Evolutionary conservation across 2,888 invertebrate species (phyloP).

Genomic region (Strigamia maritima): DNA sequence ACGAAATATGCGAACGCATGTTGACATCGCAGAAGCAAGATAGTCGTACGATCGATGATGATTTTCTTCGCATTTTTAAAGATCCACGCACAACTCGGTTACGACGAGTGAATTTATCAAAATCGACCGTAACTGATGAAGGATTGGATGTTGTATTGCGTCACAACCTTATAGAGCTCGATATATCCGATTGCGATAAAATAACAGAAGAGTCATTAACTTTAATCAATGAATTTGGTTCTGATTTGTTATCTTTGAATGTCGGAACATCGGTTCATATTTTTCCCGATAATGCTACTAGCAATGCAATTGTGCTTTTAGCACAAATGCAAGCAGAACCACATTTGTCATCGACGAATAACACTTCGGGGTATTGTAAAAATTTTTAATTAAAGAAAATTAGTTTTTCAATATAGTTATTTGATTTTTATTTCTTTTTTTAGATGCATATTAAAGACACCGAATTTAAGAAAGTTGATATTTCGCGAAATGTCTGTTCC

Average conservation of each 20-base stretch:
- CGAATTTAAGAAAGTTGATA: slow-evolving; percentile 61
- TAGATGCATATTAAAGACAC: slow-evolving; percentile 56
- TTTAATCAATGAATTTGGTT: slow-evolving; percentile 66
- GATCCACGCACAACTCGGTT: slow-evolving; percentile 67
- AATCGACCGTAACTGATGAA: slow-evolving; percentile 68
- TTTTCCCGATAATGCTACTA: slow-evolving; percentile 53
- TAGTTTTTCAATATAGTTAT: not conserved
- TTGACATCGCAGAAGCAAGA: slow-evolving; percentile 53
- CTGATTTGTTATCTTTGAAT: slow-evolving; percentile 66
- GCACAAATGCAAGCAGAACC: slow-evolving; percentile 36
- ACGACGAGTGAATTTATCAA: slow-evolving; percentile 65
- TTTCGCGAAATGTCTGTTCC: slow-evolving; percentile 55
- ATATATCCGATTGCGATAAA: slow-evolving; percentile 69
- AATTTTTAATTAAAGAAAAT: no score
- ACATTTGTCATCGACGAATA: not conserved
- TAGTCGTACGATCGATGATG: slow-evolving; percentile 62
- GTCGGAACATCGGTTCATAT: slow-evolving; percentile 67
- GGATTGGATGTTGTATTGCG: slow-evolving; percentile 67
- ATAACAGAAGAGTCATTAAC: slow-evolving; percentile 64
- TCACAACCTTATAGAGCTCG: slow-evolving; percentile 71
- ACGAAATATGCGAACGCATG: slow-evolving; percentile 69
- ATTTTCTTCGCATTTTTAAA: slow-evolving; percentile 68
- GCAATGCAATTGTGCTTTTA: not conserved
- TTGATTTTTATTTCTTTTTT: not conserved
- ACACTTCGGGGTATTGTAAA: not conserved